phyloP scores from a whole-genome alignment of 2,797 vertebrate species.

The Coracias cyanogaster region DNA sequence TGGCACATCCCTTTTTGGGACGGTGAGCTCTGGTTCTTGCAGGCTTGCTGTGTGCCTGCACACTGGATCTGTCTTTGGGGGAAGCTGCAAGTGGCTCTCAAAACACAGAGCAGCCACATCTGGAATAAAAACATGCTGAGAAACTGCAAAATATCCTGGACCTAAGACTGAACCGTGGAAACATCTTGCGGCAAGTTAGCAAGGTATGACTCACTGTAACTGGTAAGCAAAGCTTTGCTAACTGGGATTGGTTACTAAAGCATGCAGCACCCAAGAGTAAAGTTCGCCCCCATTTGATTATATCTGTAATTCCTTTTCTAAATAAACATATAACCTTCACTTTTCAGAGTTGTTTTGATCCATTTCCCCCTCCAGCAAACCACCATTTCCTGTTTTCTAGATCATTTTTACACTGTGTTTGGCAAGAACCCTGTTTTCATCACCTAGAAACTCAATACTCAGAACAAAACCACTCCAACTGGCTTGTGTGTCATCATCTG shows the following conservation, averaged over 20 bases:
- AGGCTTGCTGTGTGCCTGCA: neutral
- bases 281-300: neutral
- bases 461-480: slow-evolving; percentile 38
- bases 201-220: neutral
- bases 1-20: neutral
- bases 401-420: slow-evolving; percentile 57
- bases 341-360: slow-evolving; percentile 11
- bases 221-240: neutral
- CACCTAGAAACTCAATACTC: slow-evolving; percentile 47
- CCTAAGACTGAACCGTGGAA: neutral
- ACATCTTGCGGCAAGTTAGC: neutral
- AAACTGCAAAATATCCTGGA: neutral
- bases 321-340: neutral
- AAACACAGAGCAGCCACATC: neutral
- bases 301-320: neutral
- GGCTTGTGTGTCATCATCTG: neutral
- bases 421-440: slow-evolving; percentile 60
- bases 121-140: neutral
- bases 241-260: neutral
- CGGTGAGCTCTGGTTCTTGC: accelerated
- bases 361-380: neutral
- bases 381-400: slow-evolving; percentile 68
- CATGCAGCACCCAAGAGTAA: neutral
- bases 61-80: neutral
- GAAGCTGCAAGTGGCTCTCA: neutral